phyloP scores from a whole-genome alignment of 1,140 invertebrate species.

The Chironomus tepperi region DNA sequence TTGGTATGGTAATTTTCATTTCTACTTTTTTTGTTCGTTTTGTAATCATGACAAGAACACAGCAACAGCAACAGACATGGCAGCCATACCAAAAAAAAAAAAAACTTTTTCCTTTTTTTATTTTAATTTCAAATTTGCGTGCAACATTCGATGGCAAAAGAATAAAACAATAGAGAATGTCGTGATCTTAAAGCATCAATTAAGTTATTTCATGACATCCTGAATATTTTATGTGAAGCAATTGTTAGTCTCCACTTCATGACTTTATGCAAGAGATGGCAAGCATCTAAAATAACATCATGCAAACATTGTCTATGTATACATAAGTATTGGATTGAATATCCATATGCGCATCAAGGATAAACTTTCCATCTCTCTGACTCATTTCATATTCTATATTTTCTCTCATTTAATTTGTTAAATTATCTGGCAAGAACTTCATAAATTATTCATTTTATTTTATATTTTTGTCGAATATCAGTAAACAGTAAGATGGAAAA shows the following conservation, averaged over 20 bases:
- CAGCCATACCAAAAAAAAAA: no score
- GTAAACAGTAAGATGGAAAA: background rate
- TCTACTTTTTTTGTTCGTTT: no score
- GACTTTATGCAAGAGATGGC: background rate
- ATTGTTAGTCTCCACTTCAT: background rate
- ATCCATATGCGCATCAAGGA: background rate
- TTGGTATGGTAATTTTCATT: no score
- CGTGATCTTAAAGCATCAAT: background rate
- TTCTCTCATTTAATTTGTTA: constrained; percentile 9
- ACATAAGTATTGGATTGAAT: background rate
- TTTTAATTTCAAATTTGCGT: background rate
- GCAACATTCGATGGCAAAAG: background rate
- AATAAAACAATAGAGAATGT: background rate
- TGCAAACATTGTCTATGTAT: background rate
- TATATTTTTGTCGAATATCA: background rate
- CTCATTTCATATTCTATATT: background rate
- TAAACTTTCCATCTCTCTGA: background rate
- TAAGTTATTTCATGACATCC: background rate
- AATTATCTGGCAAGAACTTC: constrained; percentile 12
- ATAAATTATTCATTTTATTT: constrained; percentile 9
- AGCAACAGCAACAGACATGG: no score
- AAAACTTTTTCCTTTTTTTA: no score
- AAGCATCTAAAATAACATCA: background rate
- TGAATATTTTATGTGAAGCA: background rate
- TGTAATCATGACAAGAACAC: no score